Conservation (phyloP, 1,140 invertebrate species). For the Mylabris phalerata region DNA sequence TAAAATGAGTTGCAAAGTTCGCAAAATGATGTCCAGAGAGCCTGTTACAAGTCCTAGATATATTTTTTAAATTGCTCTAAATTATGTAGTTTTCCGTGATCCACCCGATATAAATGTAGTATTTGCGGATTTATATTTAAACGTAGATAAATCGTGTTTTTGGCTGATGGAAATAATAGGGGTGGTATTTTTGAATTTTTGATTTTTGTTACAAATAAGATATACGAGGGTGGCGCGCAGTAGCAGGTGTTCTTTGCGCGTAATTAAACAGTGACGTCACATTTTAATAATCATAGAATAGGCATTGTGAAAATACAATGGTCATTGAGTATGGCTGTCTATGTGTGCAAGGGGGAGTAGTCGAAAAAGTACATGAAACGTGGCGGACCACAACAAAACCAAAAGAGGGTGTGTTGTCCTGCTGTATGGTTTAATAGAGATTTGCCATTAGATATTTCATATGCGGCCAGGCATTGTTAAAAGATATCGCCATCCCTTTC, state of each 20-base stretch:
- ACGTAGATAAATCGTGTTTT: too few species aligned
- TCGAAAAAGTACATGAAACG: constrained; percentile 25
- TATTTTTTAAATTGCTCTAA: too few species aligned
- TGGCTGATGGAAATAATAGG: too few species aligned
- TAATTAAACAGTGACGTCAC: constrained; percentile 40
- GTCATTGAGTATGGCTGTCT: constrained; percentile 27
- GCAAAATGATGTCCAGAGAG: too few species aligned
- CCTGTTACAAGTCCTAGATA: too few species aligned
- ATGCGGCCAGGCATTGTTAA: constrained; percentile 23
- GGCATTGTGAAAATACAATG: constrained; percentile 37
- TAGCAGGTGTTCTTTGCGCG: constrained; percentile 37
- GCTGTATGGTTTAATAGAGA: constrained; percentile 27
- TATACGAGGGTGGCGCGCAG: background rate
- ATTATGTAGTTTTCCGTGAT: too few species aligned
- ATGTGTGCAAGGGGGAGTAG: constrained; percentile 9
- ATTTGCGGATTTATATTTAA: too few species aligned
- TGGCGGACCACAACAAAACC: constrained; percentile 26
- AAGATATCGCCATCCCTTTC: constrained; percentile 22
- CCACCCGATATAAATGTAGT: too few species aligned
- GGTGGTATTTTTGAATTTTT: too few species aligned
- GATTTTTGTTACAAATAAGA: too few species aligned
- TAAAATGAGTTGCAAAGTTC: too few species aligned
- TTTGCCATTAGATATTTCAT: constrained; percentile 30
- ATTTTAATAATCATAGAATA: constrained; percentile 40
- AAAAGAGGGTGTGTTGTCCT: constrained; percentile 11